phyloP scores from a whole-genome alignment of 2,888 invertebrate species.

The Ophion ventricosus region DNA sequence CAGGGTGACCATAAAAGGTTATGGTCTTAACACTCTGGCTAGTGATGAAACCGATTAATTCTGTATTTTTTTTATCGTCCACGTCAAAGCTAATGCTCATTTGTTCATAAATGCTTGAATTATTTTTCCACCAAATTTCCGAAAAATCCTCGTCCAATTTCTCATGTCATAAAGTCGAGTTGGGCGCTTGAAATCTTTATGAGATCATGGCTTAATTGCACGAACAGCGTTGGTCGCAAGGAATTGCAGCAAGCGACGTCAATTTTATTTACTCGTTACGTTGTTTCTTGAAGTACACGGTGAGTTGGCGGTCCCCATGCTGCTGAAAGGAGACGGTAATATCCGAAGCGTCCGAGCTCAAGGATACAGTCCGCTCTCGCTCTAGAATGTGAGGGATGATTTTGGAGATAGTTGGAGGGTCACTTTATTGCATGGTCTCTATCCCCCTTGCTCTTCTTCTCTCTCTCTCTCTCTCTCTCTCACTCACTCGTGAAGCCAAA shows the following conservation, averaged over 20 bases:
- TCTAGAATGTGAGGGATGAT: conserved; percentile 83
- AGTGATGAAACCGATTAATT: too few relatives aligned
- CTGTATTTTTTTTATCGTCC: too few relatives aligned
- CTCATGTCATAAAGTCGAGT: neutral
- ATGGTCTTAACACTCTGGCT: too few relatives aligned
- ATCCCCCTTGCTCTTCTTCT: conserved; percentile 56
- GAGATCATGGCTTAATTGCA: conserved; percentile 25
- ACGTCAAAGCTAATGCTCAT: too few relatives aligned
- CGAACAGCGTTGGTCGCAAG: conserved; percentile 17
- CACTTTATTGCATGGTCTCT: conserved; percentile 67
- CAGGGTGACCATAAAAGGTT: too few relatives aligned
- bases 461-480: conserved; percentile 42
- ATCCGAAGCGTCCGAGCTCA: conserved; percentile 71
- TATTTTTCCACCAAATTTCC: too few relatives aligned
- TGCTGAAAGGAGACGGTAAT: conserved; percentile 52
- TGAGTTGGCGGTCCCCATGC: conserved; percentile 54
- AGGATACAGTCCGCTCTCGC: conserved; percentile 73
- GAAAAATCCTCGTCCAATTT: neutral
- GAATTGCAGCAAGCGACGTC: conserved; percentile 53
- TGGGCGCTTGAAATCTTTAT: neutral
- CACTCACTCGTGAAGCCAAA: conserved; percentile 74
- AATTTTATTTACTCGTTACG: conserved; percentile 74
- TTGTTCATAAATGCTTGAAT: too few relatives aligned
- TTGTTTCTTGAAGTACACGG: conserved; percentile 41
- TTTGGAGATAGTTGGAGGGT: conserved; percentile 83